Percentiles rank a stretch among this genome's conserved stretches.
These are phyloP conservation scores for Tetragnatha versicolor DNA, from an alignment of 1,140 invertebrate genomes.

Conservation along the genomic window DNA sequence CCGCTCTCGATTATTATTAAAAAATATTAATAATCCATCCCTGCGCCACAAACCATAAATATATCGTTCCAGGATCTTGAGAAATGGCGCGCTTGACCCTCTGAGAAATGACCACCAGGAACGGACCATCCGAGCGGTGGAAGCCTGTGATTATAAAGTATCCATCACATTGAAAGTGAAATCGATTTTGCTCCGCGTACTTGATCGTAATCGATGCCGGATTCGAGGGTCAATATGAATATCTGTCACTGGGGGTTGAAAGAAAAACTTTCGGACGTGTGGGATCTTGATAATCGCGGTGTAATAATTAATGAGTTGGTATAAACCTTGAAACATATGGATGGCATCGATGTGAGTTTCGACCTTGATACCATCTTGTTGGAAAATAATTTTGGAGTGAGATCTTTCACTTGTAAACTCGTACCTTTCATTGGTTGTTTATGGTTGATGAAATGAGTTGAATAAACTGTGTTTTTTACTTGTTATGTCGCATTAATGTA, in stretches of 20 bases:
- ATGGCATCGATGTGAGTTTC: neutral
- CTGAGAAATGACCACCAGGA: neutral
- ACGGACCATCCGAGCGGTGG: neutral
- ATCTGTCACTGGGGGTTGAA: neutral
- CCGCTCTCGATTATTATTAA: constrained; percentile 1
- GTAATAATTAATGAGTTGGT: no score
- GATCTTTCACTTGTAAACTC: no score
- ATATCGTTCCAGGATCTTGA: neutral
- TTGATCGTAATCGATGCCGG: neutral
- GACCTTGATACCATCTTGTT: no score
- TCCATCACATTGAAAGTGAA: neutral
- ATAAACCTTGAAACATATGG: no score
- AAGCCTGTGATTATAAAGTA: constrained; percentile 17
- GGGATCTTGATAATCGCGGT: neutral
- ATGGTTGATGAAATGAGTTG: no score
- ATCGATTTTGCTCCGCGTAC: no score
- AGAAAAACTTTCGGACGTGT: no score
- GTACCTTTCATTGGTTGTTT: no score
- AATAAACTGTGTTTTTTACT: no score
- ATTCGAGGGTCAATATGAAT: neutral
- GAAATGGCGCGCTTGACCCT: neutral
- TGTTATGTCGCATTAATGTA: no score
- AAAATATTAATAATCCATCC: neutral
- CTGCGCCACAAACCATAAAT: neutral
- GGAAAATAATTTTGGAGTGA: no score